Evolutionary conservation across 2,797 vertebrate genomes (phyloP), one percentile per base, ranked within the genome.

Genomic region (Anableps anableps): DNA sequence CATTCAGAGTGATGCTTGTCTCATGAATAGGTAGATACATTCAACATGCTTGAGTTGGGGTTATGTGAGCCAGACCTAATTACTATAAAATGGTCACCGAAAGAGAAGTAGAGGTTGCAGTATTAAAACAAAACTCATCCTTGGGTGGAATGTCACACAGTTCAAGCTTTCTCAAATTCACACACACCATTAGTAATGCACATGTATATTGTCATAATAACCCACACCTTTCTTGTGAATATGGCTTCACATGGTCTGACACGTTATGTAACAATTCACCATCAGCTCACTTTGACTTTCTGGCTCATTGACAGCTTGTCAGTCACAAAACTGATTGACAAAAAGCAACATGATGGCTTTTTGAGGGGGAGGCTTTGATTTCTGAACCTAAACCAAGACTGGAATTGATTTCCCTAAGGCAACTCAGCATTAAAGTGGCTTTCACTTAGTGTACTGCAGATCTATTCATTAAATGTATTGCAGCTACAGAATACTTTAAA

Each of bases 11-110:
- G 80, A 87, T 86, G 80, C 81, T 78, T 76, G 36, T 85, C 78
- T 86, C 81, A 74, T 80, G 76, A 83, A 92, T 74, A 79, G 76
- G 82, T 51, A 83, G 85, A 86, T 91, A 93, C 91, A 94, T 92
- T 93, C 91, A 89, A 48, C 85, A 83, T 77, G 88, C 85, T 80
- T 41, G 71, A 83, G 80, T 74, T 76, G 71, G 80, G 83, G 74
- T 68, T 76, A 88, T 74, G 85, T 26, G 58, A 86, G 75, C 55
- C 26, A 50, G 62, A 78, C 74, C 83, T 92, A 85, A 92, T 91
- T 93, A 13, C 9, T 68, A 36, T 41, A 88, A 88, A 83, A 81
- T 26, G 36, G 79, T 79, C 83, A 80, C 78, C 73, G 29, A 51
- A 77, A 86, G 78, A 86, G 21, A 79, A 78, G 70, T 74, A 64